Percentiles rank a stretch among this genome's conserved stretches.
Conservation (phyloP, 2,888 invertebrate species). For the Drosophila atripex region DNA sequence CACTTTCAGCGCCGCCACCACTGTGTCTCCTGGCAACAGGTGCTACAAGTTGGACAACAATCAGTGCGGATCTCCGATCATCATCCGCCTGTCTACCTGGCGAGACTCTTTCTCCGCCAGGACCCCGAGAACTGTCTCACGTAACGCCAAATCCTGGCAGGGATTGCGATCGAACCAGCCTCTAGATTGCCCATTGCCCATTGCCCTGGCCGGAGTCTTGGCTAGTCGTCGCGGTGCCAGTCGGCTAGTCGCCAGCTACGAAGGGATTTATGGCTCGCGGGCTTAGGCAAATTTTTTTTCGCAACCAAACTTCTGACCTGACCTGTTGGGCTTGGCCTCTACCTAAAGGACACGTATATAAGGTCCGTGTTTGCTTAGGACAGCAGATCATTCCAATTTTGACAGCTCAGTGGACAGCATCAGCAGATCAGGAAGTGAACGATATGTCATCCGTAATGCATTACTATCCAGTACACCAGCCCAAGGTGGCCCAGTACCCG, state of each 20-base stretch:
- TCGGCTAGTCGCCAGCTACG: constrained; percentile 32
- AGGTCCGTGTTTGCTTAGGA: constrained; percentile 22
- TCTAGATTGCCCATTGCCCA: constrained; percentile 64
- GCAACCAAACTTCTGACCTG: constrained; percentile 43
- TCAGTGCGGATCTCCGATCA: constrained; percentile 46
- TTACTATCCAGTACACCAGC: constrained; percentile 71
- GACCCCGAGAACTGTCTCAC: constrained; percentile 46
- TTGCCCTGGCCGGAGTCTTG: constrained; percentile 42
- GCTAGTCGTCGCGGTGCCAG: constrained; percentile 55
- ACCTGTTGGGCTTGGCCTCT: constrained; percentile 6
- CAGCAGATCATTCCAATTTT: constrained; percentile 55
- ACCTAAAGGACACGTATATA: constrained; percentile 25
- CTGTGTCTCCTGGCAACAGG: constrained; percentile 57
- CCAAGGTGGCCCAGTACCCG: constrained; percentile 55
- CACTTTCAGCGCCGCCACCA: constrained; percentile 57
- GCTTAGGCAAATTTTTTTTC: constrained; percentile 72
- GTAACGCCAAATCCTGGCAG: constrained; percentile 65
- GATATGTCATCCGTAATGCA: constrained; percentile 71
- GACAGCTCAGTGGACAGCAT: constrained; percentile 43
- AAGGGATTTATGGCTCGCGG: constrained; percentile 75
- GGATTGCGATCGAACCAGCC: constrained; percentile 74
- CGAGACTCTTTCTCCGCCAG: constrained; percentile 31
- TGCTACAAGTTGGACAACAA: constrained; percentile 66
- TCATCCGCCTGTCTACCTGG: constrained; percentile 60
- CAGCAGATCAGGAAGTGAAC: constrained; percentile 5